Percentiles rank a stretch among this genome's conserved stretches.
Evolutionary conservation across 2,797 vertebrate genomes (phyloP).

Genomic region (Monodelphis domestica): DNA sequence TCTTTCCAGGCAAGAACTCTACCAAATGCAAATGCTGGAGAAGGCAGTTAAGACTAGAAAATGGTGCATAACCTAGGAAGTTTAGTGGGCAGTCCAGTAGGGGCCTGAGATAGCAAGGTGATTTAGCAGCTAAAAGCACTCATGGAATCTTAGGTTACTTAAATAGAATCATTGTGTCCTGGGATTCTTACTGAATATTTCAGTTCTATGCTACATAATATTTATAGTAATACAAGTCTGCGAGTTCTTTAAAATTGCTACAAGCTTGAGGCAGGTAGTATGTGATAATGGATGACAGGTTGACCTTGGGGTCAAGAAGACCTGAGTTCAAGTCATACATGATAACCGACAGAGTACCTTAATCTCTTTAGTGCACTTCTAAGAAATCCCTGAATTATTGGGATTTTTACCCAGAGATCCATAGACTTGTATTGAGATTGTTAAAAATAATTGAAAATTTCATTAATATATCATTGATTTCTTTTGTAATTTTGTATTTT

Average conservation of each 20-base stretch:
- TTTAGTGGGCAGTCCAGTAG: not conserved
- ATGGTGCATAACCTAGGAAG: not conserved
- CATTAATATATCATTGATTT: no score
- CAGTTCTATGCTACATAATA: not conserved
- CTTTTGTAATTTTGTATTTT: no score
- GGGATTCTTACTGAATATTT: not conserved
- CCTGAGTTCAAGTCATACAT: no score
- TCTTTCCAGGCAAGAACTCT: no score
- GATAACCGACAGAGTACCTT: no score
- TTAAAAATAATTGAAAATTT: no score
- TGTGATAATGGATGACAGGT: no score
- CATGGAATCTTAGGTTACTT: not conserved
- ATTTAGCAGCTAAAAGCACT: not conserved
- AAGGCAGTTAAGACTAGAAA: not conserved
- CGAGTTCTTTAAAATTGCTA: not conserved
- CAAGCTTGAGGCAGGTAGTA: not conserved
- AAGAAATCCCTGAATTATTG: no score
- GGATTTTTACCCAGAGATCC: no score
- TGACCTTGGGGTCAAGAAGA: no score
- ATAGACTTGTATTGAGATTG: no score
- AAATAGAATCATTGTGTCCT: not conserved
- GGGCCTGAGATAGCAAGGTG: not conserved
- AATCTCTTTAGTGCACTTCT: no score
- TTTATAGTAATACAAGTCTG: not conserved
- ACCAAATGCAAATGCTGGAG: not conserved